phyloP scores from a whole-genome alignment of 35 echinoderm and acorn worm species.

The Hemicentrotus pulcherrimus region DNA sequence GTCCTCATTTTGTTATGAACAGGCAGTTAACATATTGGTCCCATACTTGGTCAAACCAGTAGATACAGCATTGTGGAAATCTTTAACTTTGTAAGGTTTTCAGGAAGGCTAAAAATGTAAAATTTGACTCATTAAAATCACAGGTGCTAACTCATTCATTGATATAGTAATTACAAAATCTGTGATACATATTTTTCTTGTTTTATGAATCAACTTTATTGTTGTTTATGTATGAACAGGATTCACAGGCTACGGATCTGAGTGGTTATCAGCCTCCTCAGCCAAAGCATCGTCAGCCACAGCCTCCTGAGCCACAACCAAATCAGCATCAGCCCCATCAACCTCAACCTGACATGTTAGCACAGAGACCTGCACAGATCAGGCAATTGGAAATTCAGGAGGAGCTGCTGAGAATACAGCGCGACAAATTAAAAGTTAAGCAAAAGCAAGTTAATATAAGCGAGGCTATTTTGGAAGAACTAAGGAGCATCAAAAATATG shows the following conservation, averaged over 20 bases:
- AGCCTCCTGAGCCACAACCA: background rate
- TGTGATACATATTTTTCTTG: background rate
- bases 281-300: background rate
- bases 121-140: too few species aligned
- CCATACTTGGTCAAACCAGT: too few species aligned
- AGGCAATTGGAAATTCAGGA: too few species aligned
- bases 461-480: background rate
- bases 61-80: too few species aligned
- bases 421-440: slow-evolving; percentile 2
- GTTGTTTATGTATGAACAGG: background rate
- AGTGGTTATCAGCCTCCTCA: background rate
- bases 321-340: too few species aligned
- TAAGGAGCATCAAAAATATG: background rate
- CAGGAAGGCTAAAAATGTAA: too few species aligned
- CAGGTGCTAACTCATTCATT: too few species aligned
- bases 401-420: slow-evolving; percentile 7
- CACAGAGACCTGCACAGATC: background rate
- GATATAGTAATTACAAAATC: background rate
- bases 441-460: background rate
- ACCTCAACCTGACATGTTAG: too few species aligned
- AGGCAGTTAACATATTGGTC: too few species aligned
- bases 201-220: too few species aligned
- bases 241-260: background rate
- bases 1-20: too few species aligned
- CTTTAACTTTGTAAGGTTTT: too few species aligned